Percentiles rank a stretch among this genome's conserved stretches.
Conservation (phyloP, 2,888 invertebrate genomes). For the Drosophila koepferae region DNA sequence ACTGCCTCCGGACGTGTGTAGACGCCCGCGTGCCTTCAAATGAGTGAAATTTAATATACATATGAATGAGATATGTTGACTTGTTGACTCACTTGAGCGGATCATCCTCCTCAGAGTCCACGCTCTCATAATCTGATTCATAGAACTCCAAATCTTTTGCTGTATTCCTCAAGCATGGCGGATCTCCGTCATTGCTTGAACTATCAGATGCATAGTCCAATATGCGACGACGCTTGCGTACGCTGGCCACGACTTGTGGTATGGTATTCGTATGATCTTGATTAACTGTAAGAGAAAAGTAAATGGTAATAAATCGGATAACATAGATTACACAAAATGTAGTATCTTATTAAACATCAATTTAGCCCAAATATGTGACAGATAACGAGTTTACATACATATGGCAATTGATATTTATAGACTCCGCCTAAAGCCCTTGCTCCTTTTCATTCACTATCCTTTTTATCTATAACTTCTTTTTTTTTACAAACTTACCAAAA, state of each 20-base stretch:
- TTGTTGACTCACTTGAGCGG: conserved; percentile 87
- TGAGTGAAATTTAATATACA: neutral
- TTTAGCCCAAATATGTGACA: neutral
- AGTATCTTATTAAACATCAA: neutral
- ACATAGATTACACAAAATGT: neutral
- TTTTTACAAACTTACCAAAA: conserved; percentile 86
- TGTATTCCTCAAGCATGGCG: conserved; percentile 87
- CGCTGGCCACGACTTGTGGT: conserved; percentile 86
- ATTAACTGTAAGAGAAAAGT: conserved; percentile 61
- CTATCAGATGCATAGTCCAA: conserved; percentile 91
- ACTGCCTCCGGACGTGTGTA: conserved; percentile 96
- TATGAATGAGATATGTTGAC: neutral
- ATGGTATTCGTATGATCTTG: conserved; percentile 85
- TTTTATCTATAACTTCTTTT: too few species aligned
- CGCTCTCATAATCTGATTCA: conserved; percentile 91
- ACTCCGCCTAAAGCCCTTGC: too few species aligned
- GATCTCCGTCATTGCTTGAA: conserved; percentile 88
- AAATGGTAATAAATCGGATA: neutral
- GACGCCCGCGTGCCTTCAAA: conserved; percentile 92
- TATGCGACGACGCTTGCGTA: conserved; percentile 86
- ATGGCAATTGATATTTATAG: neutral
- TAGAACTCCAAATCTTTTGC: conserved; percentile 89
- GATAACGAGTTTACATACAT: neutral
- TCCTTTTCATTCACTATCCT: neutral
- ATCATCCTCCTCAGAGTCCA: conserved; percentile 91